Evolutionary conservation across 2,113 vertebrate genomes (phyloP), one percentile per base, ranked within the genome.

Genomic region (Oxyura jamaicensis): DNA sequence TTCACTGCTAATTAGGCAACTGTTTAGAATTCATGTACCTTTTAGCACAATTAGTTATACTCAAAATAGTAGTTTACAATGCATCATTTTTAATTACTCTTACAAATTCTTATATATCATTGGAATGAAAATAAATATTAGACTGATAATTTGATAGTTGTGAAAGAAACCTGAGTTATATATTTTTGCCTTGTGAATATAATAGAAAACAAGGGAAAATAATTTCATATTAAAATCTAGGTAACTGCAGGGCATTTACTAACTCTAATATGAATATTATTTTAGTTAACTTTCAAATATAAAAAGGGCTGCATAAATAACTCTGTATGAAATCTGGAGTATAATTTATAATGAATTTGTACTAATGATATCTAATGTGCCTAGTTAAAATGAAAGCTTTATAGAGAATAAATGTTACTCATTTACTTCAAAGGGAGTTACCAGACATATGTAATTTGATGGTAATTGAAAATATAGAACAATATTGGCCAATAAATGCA

Each of bases 331-430:
- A 97, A 97, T 92, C 95, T 95, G 88, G 92, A 97, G 96, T 96
- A 90, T 95, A 96, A 98, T 98, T 98, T 98, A 89, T 97, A 98
- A 97, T 97, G 96, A 98, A 97, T 98, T 98, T 97, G 92, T 97
- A 76, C 95, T 98, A 98, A 98, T 98, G 97, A 97, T 97, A 96
- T 97, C 95, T 97, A 97, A 98, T 97, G 84, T 80, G 89, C 94
- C 77, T 97, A 95, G 94, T 97, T 97, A 96, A 98, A 98, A 98
- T 94, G 88, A 97, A 97, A 96, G 69, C 74, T 96, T 97, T 98
- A 98, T 97, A 95, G 96, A 97, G 83, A 98, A 97, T 96, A 98
- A 98, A 98, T 97, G 96, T 93, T 97, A 74, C 96, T 98, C 95
- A 97, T 98, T 98, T 98, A 88, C 93, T 97, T 97, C 97, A 98